Conservation (phyloP, 37 sponge, comb jelly and placozoan genomes). For the Hexactinellida sp. region DNA sequence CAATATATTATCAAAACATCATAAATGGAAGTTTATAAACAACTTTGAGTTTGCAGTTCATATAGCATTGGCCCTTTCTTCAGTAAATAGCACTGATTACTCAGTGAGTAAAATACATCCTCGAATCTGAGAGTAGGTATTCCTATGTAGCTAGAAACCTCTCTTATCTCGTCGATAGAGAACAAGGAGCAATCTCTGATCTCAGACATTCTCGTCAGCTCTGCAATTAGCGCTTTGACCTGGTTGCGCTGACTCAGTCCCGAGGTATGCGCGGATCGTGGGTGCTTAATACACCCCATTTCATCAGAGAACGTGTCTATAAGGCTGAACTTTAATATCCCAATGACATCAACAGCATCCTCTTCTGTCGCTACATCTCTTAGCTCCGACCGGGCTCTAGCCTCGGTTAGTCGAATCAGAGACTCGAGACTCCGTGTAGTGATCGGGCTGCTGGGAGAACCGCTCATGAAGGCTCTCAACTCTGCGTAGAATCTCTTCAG, state of each 20-base stretch:
- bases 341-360: constrained; percentile 84
- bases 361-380: constrained; percentile 56
- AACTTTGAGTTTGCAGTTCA: constrained; percentile 68
- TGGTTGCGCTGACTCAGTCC: constrained; percentile 64
- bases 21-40: constrained; percentile 16
- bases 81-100: constrained; percentile 81
- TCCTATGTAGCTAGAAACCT: constrained; percentile 58
- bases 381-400: constrained; percentile 67
- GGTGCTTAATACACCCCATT: constrained; percentile 61
- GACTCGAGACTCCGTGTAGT: constrained; percentile 93
- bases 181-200: constrained; percentile 45
- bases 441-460: constrained; percentile 67
- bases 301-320: constrained; percentile 67
- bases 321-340: constrained; percentile 85
- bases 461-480: constrained; percentile 48
- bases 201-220: constrained; percentile 61
- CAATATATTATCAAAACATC: too few relatives aligned
- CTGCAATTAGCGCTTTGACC: constrained; percentile 33
- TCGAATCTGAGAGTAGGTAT: constrained; percentile 46
- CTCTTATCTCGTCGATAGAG: constrained; percentile 63
- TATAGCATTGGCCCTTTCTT: constrained; percentile 84
- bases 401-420: constrained; percentile 90
- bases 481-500: constrained; percentile 78
- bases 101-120: constrained; percentile 75
- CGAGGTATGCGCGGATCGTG: constrained; percentile 70